Conservation (phyloP, 2,113 vertebrate species). For the Smithornis capensis region DNA sequence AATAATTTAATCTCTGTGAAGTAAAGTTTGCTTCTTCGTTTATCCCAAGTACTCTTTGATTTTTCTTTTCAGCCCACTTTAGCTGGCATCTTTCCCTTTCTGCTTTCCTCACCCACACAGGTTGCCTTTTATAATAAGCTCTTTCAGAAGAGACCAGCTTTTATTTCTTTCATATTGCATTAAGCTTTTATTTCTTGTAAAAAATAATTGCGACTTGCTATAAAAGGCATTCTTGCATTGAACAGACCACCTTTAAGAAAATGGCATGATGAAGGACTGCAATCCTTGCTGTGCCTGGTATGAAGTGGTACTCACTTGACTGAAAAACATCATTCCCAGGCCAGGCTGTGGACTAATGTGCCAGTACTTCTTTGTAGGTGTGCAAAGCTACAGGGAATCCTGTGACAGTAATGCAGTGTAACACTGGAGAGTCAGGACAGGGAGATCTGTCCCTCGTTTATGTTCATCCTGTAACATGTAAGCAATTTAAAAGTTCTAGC, state of each 20-base stretch:
- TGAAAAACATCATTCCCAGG: not conserved
- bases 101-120: not conserved
- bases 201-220: not conserved
- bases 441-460: not conserved
- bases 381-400: not conserved
- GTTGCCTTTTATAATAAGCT: not conserved
- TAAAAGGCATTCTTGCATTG: not conserved
- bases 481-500: not conserved
- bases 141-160: not conserved
- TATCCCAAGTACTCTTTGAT: conserved; percentile 8
- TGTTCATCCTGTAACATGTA: not conserved
- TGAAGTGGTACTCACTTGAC: not conserved
- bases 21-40: not conserved
- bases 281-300: not conserved
- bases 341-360: not conserved
- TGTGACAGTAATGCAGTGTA: not conserved
- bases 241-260: not conserved
- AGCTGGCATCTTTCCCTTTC: not conserved
- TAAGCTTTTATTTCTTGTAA: conserved; percentile 9
- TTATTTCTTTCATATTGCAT: not conserved
- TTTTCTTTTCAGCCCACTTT: not conserved
- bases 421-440: not conserved
- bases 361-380: not conserved
- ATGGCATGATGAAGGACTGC: not conserved
- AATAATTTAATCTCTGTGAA: conserved; percentile 33